Percentiles rank a stretch among this genome's conserved stretches.
These are phyloP conservation scores for Xenentodon cancila DNA, from an alignment of 2,797 vertebrate species.

Conservation along the genomic window DNA sequence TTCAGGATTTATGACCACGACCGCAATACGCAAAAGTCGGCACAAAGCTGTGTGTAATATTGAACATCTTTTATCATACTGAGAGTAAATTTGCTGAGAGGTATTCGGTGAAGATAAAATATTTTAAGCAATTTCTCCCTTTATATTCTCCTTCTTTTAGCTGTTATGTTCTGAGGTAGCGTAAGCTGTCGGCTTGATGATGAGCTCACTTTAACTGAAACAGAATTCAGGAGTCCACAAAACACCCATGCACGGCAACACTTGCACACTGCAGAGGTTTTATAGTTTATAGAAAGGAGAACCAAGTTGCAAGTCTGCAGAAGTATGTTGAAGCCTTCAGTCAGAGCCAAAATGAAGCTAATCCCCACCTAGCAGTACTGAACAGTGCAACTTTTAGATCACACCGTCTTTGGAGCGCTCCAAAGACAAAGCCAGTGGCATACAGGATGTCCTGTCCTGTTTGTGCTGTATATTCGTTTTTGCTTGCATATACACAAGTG, in stretches of 20 bases:
- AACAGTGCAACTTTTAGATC: constrained; percentile 60
- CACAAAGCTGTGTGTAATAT: constrained; percentile 81
- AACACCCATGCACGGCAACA: constrained; percentile 22
- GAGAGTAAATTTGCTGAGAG: constrained; percentile 81
- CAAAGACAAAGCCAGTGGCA: constrained; percentile 44
- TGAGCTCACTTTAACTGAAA: constrained; percentile 23
- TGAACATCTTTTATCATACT: constrained; percentile 84
- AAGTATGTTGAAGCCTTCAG: constrained; percentile 62
- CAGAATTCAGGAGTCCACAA: constrained; percentile 6
- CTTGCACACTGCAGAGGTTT: constrained; percentile 56
- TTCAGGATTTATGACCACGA: constrained; percentile 78
- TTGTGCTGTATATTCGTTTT: constrained; percentile 27
- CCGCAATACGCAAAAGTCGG: constrained; percentile 77
- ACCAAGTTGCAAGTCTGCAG: constrained; percentile 55
- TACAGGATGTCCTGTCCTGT: constrained; percentile 38
- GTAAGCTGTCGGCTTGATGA: constrained; percentile 2
- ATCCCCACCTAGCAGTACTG: constrained; percentile 37
- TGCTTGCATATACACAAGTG: constrained; percentile 4
- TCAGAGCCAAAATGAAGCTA: constrained; percentile 35
- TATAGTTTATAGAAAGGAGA: constrained; percentile 38
- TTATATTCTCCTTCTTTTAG: constrained; percentile 58
- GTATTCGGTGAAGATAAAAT: constrained; percentile 75
- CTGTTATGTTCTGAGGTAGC: constrained; percentile 25
- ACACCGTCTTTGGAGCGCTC: constrained; percentile 44
- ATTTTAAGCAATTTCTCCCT: constrained; percentile 75